These are phyloP conservation scores for Mamestra brassicae DNA, from an alignment of 2,888 invertebrate genomes.

Conservation along the genomic window DNA sequence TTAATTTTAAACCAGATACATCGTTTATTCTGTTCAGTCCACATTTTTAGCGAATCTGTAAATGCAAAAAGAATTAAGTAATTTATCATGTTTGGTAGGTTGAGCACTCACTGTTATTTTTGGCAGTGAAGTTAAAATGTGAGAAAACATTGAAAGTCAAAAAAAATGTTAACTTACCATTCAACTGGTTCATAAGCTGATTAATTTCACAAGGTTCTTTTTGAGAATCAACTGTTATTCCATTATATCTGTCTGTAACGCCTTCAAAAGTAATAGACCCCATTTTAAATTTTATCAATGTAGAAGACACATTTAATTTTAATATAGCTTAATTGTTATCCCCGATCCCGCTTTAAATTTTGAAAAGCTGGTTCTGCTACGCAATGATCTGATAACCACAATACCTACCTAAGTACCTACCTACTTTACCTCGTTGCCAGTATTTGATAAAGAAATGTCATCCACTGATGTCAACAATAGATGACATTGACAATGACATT, in stretches of 20 bases:
- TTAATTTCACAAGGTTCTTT: conserved; percentile 89
- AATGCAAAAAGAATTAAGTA: not conserved
- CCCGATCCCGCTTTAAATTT: conserved; percentile 11
- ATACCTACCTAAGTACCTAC: not conserved
- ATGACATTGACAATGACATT: conserved; percentile 8
- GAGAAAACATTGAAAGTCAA: not conserved
- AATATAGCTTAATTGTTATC: not conserved
- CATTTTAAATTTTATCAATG: conserved; percentile 58
- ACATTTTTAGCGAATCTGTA: conserved; percentile 93
- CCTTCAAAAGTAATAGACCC: conserved; percentile 77
- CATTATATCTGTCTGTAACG: conserved; percentile 93
- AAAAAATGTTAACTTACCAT: conserved; percentile 86
- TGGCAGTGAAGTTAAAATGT: not conserved
- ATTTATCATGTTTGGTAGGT: not conserved
- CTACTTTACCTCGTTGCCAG: not conserved
- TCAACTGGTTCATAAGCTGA: conserved; percentile 89
- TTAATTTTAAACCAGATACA: conserved; percentile 96
- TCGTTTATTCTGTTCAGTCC: conserved; percentile 92
- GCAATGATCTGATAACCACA: not conserved
- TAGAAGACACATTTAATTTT: conserved; percentile 1
- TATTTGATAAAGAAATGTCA: conserved; percentile 11
- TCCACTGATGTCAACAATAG: not conserved
- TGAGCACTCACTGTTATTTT: not conserved
- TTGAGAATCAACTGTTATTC: conserved; percentile 93
- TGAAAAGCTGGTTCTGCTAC: not conserved